These are phyloP conservation scores for Minunthozetes semirufus DNA, from an alignment of 2,888 invertebrate genomes.

Conservation along the genomic window DNA sequence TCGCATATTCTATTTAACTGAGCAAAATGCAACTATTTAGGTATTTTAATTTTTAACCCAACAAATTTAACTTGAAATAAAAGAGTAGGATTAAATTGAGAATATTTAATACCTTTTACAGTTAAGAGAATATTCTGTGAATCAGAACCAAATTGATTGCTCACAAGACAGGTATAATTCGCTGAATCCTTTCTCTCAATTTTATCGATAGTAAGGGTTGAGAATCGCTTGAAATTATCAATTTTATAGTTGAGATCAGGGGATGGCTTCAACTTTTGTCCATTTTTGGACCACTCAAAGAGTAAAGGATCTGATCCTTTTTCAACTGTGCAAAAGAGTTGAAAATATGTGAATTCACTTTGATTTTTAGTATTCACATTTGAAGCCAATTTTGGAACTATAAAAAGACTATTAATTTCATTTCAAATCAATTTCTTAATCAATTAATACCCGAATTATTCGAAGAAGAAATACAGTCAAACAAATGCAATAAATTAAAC, in stretches of 20 bases:
- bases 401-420: too few relatives aligned
- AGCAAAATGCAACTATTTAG: too few relatives aligned
- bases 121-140: constrained; percentile 16
- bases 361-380: background rate
- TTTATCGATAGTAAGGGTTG: background rate
- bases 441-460: too few relatives aligned
- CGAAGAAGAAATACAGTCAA: too few relatives aligned
- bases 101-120: constrained; percentile 35
- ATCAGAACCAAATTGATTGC: constrained; percentile 36
- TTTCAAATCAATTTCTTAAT: too few relatives aligned
- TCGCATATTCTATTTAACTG: too few relatives aligned
- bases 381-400: background rate
- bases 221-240: background rate
- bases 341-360: constrained; percentile 27
- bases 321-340: constrained; percentile 34
- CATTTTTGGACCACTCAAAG: constrained; percentile 40
- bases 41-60: background rate
- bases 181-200: background rate
- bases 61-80: background rate
- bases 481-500: too few relatives aligned
- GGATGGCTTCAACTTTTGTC: background rate
- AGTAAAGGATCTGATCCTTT: constrained; percentile 39
- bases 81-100: background rate
- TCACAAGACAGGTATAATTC: constrained; percentile 7
- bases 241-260: background rate